These are phyloP conservation scores for Odontomyia ornata DNA, from an alignment of 2,888 invertebrate genomes.

Conservation along the genomic window DNA sequence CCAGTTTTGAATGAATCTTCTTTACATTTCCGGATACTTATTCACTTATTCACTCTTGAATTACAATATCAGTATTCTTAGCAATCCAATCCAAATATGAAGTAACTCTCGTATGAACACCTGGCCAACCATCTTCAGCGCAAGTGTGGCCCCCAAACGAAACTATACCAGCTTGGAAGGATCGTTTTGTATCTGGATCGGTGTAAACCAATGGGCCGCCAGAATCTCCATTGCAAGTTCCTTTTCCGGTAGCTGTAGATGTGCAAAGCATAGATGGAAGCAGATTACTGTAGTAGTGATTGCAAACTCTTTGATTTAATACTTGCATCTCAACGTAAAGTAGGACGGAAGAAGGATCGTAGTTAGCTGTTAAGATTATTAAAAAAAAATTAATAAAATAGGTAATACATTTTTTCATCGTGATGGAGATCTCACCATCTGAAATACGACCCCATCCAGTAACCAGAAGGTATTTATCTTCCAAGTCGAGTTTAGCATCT, in stretches of 20 bases:
- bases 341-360: conserved; percentile 56
- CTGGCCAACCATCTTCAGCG: conserved; percentile 57
- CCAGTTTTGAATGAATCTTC: neutral
- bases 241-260: conserved; percentile 51
- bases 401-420: conserved; percentile 21
- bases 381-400: neutral
- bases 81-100: conserved; percentile 59
- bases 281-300: conserved; percentile 46
- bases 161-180: conserved; percentile 56
- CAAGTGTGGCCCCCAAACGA: conserved; percentile 57
- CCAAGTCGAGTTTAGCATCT: conserved; percentile 57
- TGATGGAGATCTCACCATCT: conserved; percentile 52
- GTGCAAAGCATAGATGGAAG: conserved; percentile 53
- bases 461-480: conserved; percentile 53
- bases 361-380: conserved; percentile 39
- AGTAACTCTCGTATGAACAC: conserved; percentile 57
- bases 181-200: conserved; percentile 19
- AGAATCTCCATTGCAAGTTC: conserved; percentile 60
- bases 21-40: neutral
- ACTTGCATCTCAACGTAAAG: conserved; percentile 62
- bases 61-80: conserved; percentile 41
- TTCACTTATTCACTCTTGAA: neutral
- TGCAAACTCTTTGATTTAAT: conserved; percentile 61
- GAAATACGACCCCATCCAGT: conserved; percentile 59
- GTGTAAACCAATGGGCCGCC: conserved; percentile 58